These are phyloP conservation scores for Lophius piscatorius DNA, from an alignment of 2,113 vertebrate species.

Conservation along the genomic window DNA sequence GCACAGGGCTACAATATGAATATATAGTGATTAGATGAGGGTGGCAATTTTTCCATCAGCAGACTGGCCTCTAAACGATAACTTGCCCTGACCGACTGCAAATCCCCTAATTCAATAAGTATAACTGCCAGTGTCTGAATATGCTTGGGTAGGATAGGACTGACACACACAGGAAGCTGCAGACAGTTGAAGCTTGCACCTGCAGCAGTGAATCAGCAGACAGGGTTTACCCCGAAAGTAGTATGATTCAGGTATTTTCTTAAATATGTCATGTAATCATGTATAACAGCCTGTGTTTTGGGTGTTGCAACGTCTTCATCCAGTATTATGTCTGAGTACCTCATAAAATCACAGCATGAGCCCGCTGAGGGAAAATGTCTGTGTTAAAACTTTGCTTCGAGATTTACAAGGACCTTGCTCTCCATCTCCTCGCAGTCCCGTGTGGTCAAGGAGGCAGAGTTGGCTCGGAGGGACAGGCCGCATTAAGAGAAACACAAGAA, in stretches of 20 bases:
- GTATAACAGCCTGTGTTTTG: slow-evolving; percentile 1
- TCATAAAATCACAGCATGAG: too few species aligned
- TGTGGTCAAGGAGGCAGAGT: slow-evolving; percentile 69
- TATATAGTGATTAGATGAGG: slow-evolving; percentile 55
- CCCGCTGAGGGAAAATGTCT: slow-evolving; percentile 8
- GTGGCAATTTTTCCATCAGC: slow-evolving; percentile 45
- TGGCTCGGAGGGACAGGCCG: slow-evolving; percentile 66
- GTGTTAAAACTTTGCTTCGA: slow-evolving; percentile 15
- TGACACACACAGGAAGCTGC: slow-evolving; percentile 2
- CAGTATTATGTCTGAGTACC: slow-evolving; percentile 11
- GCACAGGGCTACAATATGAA: slow-evolving; percentile 42
- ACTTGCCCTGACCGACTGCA: slow-evolving; percentile 38
- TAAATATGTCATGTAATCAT: slow-evolving; percentile 17
- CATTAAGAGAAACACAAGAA: slow-evolving; percentile 63
- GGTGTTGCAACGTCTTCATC: slow-evolving; percentile 5
- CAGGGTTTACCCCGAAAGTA: slow-evolving; percentile 3
- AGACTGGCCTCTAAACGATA: slow-evolving; percentile 40
- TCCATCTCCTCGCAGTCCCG: slow-evolving; percentile 51
- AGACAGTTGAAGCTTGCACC: slow-evolving; percentile 13
- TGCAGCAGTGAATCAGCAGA: slow-evolving; percentile 11
- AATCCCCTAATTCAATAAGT: slow-evolving; percentile 50
- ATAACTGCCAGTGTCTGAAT: slow-evolving; percentile 14
- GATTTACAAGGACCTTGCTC: slow-evolving; percentile 63
- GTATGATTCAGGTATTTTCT: background rate
- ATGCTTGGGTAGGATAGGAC: background rate